These are phyloP conservation scores for Gobiocypris rarus DNA, from an alignment of 2,113 vertebrate genomes.

Conservation along the genomic window DNA sequence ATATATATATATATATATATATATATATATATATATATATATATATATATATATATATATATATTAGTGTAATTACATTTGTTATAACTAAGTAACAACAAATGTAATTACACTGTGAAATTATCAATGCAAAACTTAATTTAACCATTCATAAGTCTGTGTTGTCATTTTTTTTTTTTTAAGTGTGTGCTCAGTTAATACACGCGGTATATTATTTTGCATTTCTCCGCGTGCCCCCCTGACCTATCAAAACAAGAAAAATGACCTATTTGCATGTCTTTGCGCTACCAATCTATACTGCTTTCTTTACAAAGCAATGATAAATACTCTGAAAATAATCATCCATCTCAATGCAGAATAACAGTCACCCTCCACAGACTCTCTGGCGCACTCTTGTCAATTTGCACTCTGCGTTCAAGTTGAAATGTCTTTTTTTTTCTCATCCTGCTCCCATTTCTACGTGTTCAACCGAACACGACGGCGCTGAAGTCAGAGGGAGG, in stretches of 20 bases:
- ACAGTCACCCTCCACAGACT: slow-evolving; percentile 37
- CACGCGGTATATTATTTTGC: neutral
- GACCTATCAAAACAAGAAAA: slow-evolving; percentile 31
- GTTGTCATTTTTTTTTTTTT: too few species aligned
- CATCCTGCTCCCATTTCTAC: slow-evolving; percentile 9
- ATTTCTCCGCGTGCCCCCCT: neutral
- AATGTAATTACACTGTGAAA: neutral
- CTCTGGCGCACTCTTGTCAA: slow-evolving; percentile 24
- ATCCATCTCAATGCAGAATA: slow-evolving; percentile 33
- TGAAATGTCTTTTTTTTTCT: slow-evolving; percentile 33
- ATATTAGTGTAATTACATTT: too few species aligned
- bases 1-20: too few species aligned
- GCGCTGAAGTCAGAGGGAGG: slow-evolving; percentile 61
- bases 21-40: too few species aligned
- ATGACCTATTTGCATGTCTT: slow-evolving; percentile 9
- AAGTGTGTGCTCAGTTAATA: neutral
- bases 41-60: too few species aligned
- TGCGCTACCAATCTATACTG: neutral
- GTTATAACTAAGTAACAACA: neutral
- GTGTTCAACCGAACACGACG: slow-evolving; percentile 35
- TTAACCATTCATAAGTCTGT: too few species aligned
- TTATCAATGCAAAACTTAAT: neutral
- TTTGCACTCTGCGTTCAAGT: slow-evolving; percentile 7
- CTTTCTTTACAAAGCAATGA: slow-evolving; percentile 35
- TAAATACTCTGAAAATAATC: slow-evolving; percentile 39